Evolutionary conservation across 2,113 vertebrate genomes (phyloP).

Genomic region (Litocranius walleri): DNA sequence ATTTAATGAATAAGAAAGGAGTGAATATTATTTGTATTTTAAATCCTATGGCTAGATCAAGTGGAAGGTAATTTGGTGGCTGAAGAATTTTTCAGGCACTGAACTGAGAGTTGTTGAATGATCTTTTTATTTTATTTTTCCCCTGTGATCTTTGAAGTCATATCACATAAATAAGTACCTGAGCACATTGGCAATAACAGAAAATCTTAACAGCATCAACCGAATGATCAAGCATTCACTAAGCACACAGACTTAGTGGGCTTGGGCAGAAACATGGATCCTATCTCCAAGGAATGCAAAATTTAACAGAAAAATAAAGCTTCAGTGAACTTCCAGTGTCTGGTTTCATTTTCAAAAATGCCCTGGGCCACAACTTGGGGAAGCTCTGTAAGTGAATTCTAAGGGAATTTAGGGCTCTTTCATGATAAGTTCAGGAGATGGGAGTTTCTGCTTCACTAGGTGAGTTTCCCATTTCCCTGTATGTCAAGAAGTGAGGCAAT

Average conservation of each 20-base stretch:
- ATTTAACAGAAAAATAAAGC: not conserved
- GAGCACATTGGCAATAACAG: not conserved
- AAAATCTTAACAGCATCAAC: constrained; percentile 12
- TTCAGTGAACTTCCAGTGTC: not conserved
- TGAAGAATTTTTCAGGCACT: not conserved
- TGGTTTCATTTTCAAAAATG: constrained; percentile 4
- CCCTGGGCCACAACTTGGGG: not conserved
- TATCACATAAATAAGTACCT: not conserved
- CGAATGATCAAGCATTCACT: not conserved
- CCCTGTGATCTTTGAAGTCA: constrained; percentile 1
- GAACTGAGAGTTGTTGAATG: not conserved
- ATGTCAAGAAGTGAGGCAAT: constrained; percentile 19
- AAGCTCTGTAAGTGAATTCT: not conserved
- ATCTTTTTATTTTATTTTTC: not conserved
- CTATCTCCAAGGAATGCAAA: not conserved
- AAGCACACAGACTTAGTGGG: not conserved
- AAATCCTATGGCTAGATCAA: not conserved
- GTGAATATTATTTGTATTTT: not conserved
- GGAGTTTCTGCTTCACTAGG: not conserved
- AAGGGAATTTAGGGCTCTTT: not conserved
- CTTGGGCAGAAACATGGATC: not conserved
- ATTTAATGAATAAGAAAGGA: constrained; percentile 5
- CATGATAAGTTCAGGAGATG: not conserved
- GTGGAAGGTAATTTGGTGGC: not conserved
- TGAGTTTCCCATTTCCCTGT: not conserved